Evolutionary conservation across 2,797 vertebrate species (phyloP).

Genomic region (Chloroceryle amazona): DNA sequence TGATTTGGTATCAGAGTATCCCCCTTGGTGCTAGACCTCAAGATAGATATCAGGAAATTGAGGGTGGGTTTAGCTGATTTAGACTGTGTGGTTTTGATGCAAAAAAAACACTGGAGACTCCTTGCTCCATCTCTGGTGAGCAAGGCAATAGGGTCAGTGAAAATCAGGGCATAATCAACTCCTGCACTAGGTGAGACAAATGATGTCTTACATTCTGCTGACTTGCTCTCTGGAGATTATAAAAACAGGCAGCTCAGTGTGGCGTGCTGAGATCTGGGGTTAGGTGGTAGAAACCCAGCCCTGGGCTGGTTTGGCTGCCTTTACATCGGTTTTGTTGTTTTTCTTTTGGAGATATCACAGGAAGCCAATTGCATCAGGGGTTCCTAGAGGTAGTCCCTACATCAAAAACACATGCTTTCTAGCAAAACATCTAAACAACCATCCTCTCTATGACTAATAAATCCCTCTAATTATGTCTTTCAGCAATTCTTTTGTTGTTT

Average conservation of each 20-base stretch:
- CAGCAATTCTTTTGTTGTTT: not conserved
- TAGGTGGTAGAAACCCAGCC: not conserved
- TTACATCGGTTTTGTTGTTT: not conserved
- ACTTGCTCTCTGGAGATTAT: too few relatives aligned
- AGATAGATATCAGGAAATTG: not conserved
- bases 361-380: not conserved
- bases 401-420: not conserved
- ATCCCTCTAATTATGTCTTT: not conserved
- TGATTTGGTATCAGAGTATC: not conserved
- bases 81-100: fast-evolving
- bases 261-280: not conserved
- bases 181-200: not conserved
- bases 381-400: not conserved
- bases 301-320: not conserved
- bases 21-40: fast-evolving
- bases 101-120: not conserved
- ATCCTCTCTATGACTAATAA: not conserved
- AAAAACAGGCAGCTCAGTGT: not conserved
- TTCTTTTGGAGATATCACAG: not conserved
- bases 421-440: slow-evolving; percentile 16
- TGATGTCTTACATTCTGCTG: fast-evolving
- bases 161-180: not conserved
- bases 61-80: not conserved
- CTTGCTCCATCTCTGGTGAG: not conserved
- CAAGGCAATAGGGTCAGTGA: not conserved